Percentiles rank a stretch among this genome's conserved stretches.
Conservation (phyloP, 2,797 vertebrate genomes). For the Pseudocheirus occidentalis region DNA sequence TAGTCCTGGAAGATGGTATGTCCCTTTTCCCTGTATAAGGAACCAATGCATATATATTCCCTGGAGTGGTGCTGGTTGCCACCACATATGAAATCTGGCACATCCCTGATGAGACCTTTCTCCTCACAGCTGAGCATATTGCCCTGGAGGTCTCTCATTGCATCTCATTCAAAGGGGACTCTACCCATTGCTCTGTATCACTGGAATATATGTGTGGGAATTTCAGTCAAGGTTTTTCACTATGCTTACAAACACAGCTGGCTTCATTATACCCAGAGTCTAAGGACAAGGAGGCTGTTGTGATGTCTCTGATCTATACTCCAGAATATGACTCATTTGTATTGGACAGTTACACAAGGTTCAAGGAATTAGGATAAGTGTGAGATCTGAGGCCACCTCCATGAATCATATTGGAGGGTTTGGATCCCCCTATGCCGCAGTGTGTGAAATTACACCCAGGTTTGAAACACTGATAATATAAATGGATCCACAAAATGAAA, state of each 20-base stretch:
- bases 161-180: slow-evolving; percentile 94
- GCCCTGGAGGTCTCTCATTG: slow-evolving; percentile 93
- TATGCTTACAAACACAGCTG: slow-evolving; percentile 92
- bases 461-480: slow-evolving; percentile 59
- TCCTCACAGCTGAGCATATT: slow-evolving; percentile 93
- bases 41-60: slow-evolving; percentile 98
- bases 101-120: slow-evolving; percentile 96
- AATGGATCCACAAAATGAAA: slow-evolving; percentile 63
- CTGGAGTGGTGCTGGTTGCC: slow-evolving; percentile 95
- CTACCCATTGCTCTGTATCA: slow-evolving; percentile 93
- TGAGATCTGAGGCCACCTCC: slow-evolving; percentile 85
- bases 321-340: slow-evolving; percentile 95
- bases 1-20: slow-evolving; percentile 92
- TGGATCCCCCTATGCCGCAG: not conserved
- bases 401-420: not conserved
- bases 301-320: slow-evolving; percentile 92
- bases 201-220: slow-evolving; percentile 96
- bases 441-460: slow-evolving; percentile 28
- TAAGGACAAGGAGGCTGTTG: slow-evolving; percentile 95
- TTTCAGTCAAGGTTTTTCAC: slow-evolving; percentile 94
- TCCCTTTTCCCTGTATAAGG: slow-evolving; percentile 96
- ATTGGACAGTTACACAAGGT: slow-evolving; percentile 93
- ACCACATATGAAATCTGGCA: slow-evolving; percentile 93
- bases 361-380: slow-evolving; percentile 89
- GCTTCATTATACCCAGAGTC: slow-evolving; percentile 95